phyloP scores from a whole-genome alignment of 2,888 invertebrate species.

The Cyrtodaria siliqua region DNA sequence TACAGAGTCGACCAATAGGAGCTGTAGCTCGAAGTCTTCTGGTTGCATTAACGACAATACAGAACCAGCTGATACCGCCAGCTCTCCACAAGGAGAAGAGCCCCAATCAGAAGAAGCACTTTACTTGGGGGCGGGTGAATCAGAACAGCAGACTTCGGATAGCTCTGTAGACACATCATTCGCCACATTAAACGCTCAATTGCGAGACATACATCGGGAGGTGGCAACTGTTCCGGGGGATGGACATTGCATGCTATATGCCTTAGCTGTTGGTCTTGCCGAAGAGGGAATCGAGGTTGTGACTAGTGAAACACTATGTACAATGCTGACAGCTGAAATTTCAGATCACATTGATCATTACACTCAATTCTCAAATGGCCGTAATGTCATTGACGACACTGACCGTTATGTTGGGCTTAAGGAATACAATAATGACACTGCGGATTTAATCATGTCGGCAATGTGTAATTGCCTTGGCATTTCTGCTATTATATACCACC shows the following conservation, averaged over 20 bases:
- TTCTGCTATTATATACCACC: slow-evolving; percentile 31
- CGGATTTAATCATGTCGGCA: slow-evolving; percentile 33
- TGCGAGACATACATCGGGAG: slow-evolving; percentile 26
- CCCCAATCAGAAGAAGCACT: slow-evolving; percentile 11
- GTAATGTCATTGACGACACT: slow-evolving; percentile 33
- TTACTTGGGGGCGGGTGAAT: neutral
- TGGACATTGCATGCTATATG: slow-evolving; percentile 41
- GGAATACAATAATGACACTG: slow-evolving; percentile 45
- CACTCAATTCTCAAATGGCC: slow-evolving; percentile 32
- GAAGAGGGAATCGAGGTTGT: slow-evolving; percentile 30
- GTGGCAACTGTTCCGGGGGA: slow-evolving; percentile 38
- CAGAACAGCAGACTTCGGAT: too few relatives aligned
- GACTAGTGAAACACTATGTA: slow-evolving; percentile 23
- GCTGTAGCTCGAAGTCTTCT: too few relatives aligned
- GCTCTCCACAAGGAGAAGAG: slow-evolving; percentile 18
- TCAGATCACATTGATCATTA: slow-evolving; percentile 28
- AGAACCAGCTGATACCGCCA: neutral
- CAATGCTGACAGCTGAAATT: slow-evolving; percentile 36
- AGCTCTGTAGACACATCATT: too few relatives aligned
- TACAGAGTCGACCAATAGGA: too few relatives aligned
- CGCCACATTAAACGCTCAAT: too few relatives aligned
- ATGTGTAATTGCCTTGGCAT: slow-evolving; percentile 40
- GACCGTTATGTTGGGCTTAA: slow-evolving; percentile 36
- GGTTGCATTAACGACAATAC: neutral
- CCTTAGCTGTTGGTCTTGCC: slow-evolving; percentile 29